A percentile compares a stretch with the other conserved stretches of the same genome.
phyloP scores from a whole-genome alignment of 2,113 vertebrate species.

The Syngnathoides biaculeatus region DNA sequence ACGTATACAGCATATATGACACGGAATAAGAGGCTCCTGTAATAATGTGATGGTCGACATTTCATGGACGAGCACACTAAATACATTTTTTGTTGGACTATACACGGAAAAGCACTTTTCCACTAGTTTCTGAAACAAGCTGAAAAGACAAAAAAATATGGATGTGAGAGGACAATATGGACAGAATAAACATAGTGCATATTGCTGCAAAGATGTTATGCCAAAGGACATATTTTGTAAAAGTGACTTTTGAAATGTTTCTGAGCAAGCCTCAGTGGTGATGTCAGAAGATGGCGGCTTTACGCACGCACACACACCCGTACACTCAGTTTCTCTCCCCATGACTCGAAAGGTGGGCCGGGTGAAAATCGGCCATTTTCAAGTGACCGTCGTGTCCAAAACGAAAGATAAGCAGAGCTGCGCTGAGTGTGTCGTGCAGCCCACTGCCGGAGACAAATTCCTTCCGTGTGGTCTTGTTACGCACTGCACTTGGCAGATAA shows the following conservation, averaged over 20 bases:
- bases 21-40: constrained; percentile 45
- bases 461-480: no score
- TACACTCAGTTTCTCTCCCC: background rate
- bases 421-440: background rate
- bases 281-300: background rate
- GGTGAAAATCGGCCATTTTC: background rate
- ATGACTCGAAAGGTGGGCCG: background rate
- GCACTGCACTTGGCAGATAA: no score
- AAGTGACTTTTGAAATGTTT: background rate
- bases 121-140: background rate
- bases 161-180: background rate
- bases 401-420: background rate
- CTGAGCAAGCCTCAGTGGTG: background rate
- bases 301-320: background rate
- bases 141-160: background rate
- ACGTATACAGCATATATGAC: constrained; percentile 36
- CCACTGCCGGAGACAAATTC: no score
- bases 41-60: constrained; percentile 20
- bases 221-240: background rate
- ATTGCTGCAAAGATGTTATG: background rate
- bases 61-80: background rate
- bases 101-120: background rate
- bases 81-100: background rate
- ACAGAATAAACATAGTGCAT: background rate
- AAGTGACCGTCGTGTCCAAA: background rate